A percentile compares a stretch with the other conserved stretches of the same genome.
phyloP scores from a whole-genome alignment of 2,888 invertebrate genomes.

The Drosophila subquinaria region DNA sequence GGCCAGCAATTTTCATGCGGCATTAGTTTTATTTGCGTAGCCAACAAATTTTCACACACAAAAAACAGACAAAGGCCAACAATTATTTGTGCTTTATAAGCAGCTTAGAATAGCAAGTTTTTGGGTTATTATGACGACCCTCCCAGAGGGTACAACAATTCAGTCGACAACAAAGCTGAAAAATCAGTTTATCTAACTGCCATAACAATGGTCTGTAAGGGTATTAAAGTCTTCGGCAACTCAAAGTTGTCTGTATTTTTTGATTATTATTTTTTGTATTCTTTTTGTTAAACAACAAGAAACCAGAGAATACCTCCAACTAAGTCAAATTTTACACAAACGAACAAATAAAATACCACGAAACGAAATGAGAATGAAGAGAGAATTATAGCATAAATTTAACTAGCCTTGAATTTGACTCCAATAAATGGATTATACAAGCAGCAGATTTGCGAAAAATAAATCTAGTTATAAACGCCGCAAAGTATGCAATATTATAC shows the following conservation, averaged over 20 bases:
- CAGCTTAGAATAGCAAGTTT: conserved; percentile 39
- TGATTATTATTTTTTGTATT: neutral
- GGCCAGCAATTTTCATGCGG: conserved; percentile 68
- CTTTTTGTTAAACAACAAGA: conserved; percentile 5
- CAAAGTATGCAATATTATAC: conserved; percentile 81
- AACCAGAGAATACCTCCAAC: conserved; percentile 74
- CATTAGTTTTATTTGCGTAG: conserved; percentile 63
- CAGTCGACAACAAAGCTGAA: neutral
- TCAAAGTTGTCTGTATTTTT: conserved; percentile 11
- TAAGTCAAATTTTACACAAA: conserved; percentile 59
- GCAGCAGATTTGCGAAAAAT: conserved; percentile 44
- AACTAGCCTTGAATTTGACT: conserved; percentile 77
- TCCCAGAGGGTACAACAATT: neutral
- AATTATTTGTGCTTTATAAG: conserved; percentile 56
- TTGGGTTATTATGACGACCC: neutral
- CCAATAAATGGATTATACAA: conserved; percentile 53
- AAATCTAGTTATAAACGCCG: conserved; percentile 71
- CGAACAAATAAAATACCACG: conserved; percentile 13
- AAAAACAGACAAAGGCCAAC: conserved; percentile 45
- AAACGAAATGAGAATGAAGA: conserved; percentile 16
- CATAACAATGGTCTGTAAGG: conserved; percentile 4
- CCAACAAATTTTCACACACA: conserved; percentile 41
- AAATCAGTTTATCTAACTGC: neutral
- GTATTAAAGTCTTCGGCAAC: conserved; percentile 1
- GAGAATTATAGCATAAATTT: conserved; percentile 67